Conservation (phyloP, 2,797 vertebrate genomes). For the Tadarida brasiliensis region DNA sequence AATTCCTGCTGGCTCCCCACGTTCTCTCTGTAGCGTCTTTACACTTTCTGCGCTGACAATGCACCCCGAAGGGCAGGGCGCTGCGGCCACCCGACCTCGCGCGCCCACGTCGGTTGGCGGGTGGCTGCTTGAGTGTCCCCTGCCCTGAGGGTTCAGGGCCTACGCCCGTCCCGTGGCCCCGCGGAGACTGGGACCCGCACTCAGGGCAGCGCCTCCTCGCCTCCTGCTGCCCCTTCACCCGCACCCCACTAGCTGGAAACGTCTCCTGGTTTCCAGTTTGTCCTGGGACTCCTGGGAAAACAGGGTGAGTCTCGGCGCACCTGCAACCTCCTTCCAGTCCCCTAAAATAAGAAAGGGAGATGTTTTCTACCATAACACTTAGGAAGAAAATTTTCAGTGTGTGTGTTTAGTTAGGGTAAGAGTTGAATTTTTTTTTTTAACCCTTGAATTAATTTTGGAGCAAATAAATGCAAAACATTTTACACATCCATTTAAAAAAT, state of each 20-base stretch:
- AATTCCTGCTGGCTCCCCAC: background rate
- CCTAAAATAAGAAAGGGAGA: background rate
- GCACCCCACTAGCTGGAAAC: background rate
- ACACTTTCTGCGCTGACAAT: background rate
- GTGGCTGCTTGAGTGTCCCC: background rate
- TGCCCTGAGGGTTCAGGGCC: background rate
- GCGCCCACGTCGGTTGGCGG: no score
- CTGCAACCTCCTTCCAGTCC: background rate
- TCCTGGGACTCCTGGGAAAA: background rate
- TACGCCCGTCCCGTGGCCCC: background rate
- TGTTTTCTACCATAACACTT: background rate
- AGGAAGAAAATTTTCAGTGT: background rate
- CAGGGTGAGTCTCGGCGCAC: background rate
- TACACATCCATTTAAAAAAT: background rate
- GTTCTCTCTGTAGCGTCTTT: no score
- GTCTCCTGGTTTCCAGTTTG: background rate
- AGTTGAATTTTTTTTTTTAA: background rate
- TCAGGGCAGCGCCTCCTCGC: fast-evolving
- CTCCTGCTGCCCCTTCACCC: background rate
- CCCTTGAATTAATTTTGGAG: background rate
- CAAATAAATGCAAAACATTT: constrained; percentile 15
- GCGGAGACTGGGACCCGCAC: no score
- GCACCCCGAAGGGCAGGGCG: background rate
- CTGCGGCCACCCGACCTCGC: fast-evolving
- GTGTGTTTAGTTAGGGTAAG: background rate